A percentile compares a stretch with the other conserved stretches of the same genome.
phyloP scores from a whole-genome alignment of 2,113 vertebrate species.

The Gnathonemus echidnorhynchus region DNA sequence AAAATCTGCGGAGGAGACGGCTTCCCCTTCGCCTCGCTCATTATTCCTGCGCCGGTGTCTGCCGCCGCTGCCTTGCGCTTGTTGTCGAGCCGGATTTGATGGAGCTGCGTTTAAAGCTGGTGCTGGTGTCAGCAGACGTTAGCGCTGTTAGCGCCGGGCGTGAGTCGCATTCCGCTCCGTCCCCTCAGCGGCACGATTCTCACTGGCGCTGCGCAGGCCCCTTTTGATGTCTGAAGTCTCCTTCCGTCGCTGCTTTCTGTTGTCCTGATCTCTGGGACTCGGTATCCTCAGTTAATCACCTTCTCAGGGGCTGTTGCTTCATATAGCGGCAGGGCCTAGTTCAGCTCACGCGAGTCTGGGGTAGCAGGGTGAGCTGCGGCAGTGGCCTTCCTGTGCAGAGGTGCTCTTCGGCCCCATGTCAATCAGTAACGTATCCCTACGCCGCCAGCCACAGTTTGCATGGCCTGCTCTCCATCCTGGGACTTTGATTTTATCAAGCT shows the following conservation, averaged over 20 bases:
- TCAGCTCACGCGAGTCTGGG: neutral
- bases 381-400: neutral
- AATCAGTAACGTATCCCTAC: neutral
- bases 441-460: neutral
- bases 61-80: slow-evolving; percentile 37
- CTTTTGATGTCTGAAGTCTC: neutral
- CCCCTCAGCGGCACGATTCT: slow-evolving; percentile 19
- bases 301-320: neutral
- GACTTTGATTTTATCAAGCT: neutral
- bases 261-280: neutral
- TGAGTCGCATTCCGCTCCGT: slow-evolving; percentile 35
- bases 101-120: slow-evolving; percentile 59
- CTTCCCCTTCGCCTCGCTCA: neutral
- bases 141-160: slow-evolving; percentile 32
- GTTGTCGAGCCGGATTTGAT: slow-evolving; percentile 66
- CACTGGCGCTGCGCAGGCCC: neutral
- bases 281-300: neutral
- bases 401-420: neutral
- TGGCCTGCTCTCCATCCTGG: neutral
- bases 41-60: neutral
- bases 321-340: neutral
- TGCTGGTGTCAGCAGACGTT: slow-evolving; percentile 66
- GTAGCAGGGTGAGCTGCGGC: neutral
- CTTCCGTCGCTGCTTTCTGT: neutral
- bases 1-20: neutral